Base-by-base conservation (phyloP, 2,888 invertebrate species). In the Stenichneumon culpator region DNA sequence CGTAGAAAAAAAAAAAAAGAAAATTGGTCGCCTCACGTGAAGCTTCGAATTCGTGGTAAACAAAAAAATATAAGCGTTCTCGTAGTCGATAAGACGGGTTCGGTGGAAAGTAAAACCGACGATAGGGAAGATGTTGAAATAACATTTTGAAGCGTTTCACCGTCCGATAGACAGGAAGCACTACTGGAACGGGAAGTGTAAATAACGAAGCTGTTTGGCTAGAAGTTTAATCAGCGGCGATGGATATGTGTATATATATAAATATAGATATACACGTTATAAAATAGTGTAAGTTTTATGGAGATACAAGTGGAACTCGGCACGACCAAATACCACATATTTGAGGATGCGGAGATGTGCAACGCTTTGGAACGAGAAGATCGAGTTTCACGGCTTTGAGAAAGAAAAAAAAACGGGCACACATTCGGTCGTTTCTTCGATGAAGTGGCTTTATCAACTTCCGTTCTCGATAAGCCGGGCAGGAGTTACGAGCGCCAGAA, bases 391-490 rank as follows among this genome's bases (percentile, higher is more conserved):
- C 73, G 39, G 39, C 54, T 68, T 72, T 32, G 77, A 78, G 69
- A 54, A 32, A 36, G 60, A 77, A 39, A 57, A 47, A 75, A 63
- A 79, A 75, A 75, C 52, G 1, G 16, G 14, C 47, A 44, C 9
- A 3, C 19, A 63, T 32, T 77, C 65, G 52, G 36, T 68, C 44
- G 74, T 54, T 78, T 65, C 70, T 83, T 79, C 70, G 70, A 74
- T 70, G 52, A 75, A 79, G 70, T 36, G 74, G 79, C 82, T 82
- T 86, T 87, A 87, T 87, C 87, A 82, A 85, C 86, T 87, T 87
- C 87, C 87, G 86, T 77, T 82, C 9, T 50, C 65, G 87, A 87
- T 87, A 86, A 86, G 70, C 60, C 22, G n/a, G 44, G 44, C 28
- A 69, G 6, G 63, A 63, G 63, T 63, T 63, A 63, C 44, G 16